phyloP scores from a whole-genome alignment of 1,140 invertebrate genomes.

The Heliothis virescens region DNA sequence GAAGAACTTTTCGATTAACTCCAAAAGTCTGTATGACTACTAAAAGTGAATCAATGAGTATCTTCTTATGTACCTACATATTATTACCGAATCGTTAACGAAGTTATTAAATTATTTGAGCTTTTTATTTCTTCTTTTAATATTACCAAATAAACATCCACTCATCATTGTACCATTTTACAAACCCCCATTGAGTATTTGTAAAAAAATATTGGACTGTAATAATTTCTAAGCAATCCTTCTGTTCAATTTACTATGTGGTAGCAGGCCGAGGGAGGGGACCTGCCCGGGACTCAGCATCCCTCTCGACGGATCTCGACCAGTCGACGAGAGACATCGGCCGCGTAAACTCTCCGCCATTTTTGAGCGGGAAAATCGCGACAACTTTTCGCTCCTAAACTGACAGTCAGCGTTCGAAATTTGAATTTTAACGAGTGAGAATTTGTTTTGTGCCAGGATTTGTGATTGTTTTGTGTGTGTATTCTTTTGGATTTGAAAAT shows the following conservation, averaged over 20 bases:
- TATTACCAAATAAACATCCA: too few relatives aligned
- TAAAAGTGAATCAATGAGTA: too few relatives aligned
- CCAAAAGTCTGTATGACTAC: too few relatives aligned
- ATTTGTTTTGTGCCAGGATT: slow-evolving; percentile 34
- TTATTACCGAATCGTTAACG: too few relatives aligned
- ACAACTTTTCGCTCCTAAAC: slow-evolving; percentile 40
- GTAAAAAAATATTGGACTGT: too few relatives aligned
- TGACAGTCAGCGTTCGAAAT: slow-evolving; percentile 7
- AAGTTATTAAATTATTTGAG: too few relatives aligned
- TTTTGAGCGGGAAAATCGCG: slow-evolving; percentile 42
- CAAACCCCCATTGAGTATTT: too few relatives aligned
- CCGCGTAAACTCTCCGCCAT: slow-evolving; percentile 33
- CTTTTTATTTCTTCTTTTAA: too few relatives aligned
- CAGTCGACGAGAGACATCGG: slow-evolving; percentile 50
- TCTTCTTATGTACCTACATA: too few relatives aligned
- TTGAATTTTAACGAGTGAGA: slow-evolving; percentile 26
- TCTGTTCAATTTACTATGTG: background rate
- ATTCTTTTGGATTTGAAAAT: background rate
- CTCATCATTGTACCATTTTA: background rate
- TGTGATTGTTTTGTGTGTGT: slow-evolving; percentile 4
- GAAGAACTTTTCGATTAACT: too few relatives aligned
- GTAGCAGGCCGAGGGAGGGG: slow-evolving; percentile 37
- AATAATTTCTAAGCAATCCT: background rate
- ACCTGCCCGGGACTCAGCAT: slow-evolving; percentile 26
- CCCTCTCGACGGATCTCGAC: slow-evolving; percentile 37